Base-by-base conservation (phyloP, 1,140 invertebrate genomes). In the Polyergus mexicanus region DNA sequence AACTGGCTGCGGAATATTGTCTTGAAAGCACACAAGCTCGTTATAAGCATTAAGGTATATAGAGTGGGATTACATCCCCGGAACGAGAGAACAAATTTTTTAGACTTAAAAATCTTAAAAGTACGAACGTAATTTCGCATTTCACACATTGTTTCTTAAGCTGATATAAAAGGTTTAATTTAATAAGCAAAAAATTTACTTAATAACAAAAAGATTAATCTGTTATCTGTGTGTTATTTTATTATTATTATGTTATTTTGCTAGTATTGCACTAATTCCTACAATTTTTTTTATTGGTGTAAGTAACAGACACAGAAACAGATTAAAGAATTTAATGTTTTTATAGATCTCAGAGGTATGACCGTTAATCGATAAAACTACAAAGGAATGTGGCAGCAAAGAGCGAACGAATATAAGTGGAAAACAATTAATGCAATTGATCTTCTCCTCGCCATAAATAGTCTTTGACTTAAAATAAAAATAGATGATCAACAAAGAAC, bases 391-490 rank as follows among this genome's bases (percentile, higher is more conserved):
- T 47, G 11, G 22, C 13, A 60, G 3, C 16, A 11, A 0, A 19
- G 13, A 47, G 19, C 1, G 62, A 28, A 38, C 35, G 44, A 44
- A 83, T 74, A 62, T 47, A 44, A 83, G 13, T 44, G n/a, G n/a
- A 1, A 47, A 83, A 72, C 66, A 72, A 44, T 32, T 54, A 28
- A 41, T 68, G n/a, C 44, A 38, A 71, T 72, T 83, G 68, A 83
- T 74, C 68, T 47, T 35, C 32, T 7, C 10, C 4, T 51, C n/a
- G 28, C 7, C 13, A 6, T 44, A 72, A 44, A 74, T 74, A 83
- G 22, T 5, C 16, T 44, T 10, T 11, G 38, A 60, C 38, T 60
- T 58, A 47, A 81, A 81, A 44, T 28, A 22, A 71, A 56, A 80
- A 71, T 32, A 22, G 38, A 8, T 44, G 47, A 72, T 72, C 51